These are phyloP conservation scores for Nemapogon koenigi DNA, from an alignment of 2,888 invertebrate genomes.

Conservation along the genomic window DNA sequence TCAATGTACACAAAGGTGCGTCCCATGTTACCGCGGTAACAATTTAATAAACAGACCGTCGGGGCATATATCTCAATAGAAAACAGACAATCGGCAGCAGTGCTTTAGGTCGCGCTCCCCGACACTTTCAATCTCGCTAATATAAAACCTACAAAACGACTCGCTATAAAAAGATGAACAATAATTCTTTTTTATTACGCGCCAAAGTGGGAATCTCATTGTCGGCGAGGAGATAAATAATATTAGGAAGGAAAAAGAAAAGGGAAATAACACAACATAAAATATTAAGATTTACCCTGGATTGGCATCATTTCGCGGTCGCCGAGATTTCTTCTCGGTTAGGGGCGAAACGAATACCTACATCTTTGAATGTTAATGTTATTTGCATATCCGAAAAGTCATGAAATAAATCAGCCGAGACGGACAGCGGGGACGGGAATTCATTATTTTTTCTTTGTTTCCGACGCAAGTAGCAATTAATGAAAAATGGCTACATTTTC, in stretches of 20 bases:
- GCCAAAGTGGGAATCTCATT: slow-evolving; percentile 64
- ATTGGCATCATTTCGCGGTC: slow-evolving; percentile 62
- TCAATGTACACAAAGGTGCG: not conserved
- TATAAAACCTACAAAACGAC: slow-evolving; percentile 54
- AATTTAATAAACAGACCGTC: slow-evolving; percentile 17
- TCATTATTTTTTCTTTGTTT: slow-evolving; percentile 54
- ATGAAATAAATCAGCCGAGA: slow-evolving; percentile 63
- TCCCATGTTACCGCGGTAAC: not conserved
- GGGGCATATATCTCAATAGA: slow-evolving; percentile 6
- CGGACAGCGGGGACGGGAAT: slow-evolving; percentile 56
- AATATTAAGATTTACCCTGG: slow-evolving; percentile 64
- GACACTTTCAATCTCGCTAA: slow-evolving; percentile 44
- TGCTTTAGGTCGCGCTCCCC: slow-evolving; percentile 4
- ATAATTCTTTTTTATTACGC: slow-evolving; percentile 64
- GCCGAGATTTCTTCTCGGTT: slow-evolving; percentile 40
- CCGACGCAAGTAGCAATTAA: slow-evolving; percentile 43
- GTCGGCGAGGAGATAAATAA: slow-evolving; percentile 61
- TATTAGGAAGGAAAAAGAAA: slow-evolving; percentile 59
- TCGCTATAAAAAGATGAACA: slow-evolving; percentile 59
- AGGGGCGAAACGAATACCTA: slow-evolving; percentile 40
- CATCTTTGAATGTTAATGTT: slow-evolving; percentile 62
- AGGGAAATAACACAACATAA: slow-evolving; percentile 63
- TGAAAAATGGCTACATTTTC: slow-evolving; percentile 34
- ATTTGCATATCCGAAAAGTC: slow-evolving; percentile 65
- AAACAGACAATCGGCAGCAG: slow-evolving; percentile 7